These are phyloP conservation scores for Burhinus bistriatus DNA, from an alignment of 2,113 vertebrate species.

Conservation along the genomic window DNA sequence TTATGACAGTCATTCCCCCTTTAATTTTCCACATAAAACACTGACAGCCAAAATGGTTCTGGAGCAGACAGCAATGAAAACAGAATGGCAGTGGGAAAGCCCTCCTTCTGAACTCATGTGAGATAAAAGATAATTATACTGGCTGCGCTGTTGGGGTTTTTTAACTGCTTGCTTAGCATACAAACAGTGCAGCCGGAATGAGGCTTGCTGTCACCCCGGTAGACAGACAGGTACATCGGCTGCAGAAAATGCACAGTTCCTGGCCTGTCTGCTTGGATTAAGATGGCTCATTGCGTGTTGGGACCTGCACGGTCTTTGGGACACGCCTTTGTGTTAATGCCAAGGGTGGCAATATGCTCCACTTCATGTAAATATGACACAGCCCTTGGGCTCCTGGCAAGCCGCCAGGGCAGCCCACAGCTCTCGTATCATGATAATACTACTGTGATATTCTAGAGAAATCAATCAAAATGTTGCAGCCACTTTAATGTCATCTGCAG, in stretches of 20 bases:
- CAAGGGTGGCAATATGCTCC: constrained; percentile 25
- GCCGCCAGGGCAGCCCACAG: not conserved
- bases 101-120: constrained; percentile 18
- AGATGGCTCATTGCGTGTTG: not conserved
- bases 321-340: constrained; percentile 10
- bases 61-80: not conserved
- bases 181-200: not conserved
- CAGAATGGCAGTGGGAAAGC: constrained; percentile 1
- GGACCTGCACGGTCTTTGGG: not conserved
- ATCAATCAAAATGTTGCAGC: not conserved
- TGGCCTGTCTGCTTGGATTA: not conserved
- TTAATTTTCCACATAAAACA: constrained; percentile 39
- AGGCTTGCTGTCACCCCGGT: constrained; percentile 21
- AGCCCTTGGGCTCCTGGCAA: constrained; percentile 40
- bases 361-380: not conserved
- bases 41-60: not conserved
- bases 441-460: not conserved
- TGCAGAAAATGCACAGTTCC: not conserved
- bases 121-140: constrained; percentile 30
- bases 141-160: not conserved
- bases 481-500: not conserved
- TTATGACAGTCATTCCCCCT: not conserved
- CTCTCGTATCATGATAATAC: not conserved
- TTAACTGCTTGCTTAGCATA: constrained; percentile 8
- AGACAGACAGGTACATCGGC: constrained; percentile 17